phyloP scores from a whole-genome alignment of 1,140 invertebrate genomes.

The silkworm (Bombyx mori) region DNA sequence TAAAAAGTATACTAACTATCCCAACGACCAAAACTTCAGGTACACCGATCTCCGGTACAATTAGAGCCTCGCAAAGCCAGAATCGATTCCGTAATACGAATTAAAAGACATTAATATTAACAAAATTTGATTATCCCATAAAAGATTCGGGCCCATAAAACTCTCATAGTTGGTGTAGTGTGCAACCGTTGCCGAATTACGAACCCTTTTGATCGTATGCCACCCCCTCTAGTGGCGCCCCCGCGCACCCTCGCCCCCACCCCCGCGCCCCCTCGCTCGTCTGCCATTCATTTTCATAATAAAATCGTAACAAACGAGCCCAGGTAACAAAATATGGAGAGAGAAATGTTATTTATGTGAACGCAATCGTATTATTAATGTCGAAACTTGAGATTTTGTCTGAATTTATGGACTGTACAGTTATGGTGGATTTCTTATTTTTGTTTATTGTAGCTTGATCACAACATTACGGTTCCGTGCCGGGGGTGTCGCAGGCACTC shows the following conservation, averaged over 20 bases:
- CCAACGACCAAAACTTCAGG: no score
- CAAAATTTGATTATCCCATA: conserved; percentile 70
- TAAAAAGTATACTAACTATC: no score
- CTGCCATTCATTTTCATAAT: conserved; percentile 69
- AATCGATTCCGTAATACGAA: conserved; percentile 13
- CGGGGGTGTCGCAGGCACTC: no score
- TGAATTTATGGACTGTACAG: not conserved
- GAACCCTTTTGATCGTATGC: conserved; percentile 58
- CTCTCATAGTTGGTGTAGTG: conserved; percentile 61
- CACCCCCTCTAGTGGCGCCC: conserved; percentile 11
- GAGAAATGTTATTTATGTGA: conserved; percentile 53
- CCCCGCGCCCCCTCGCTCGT: conserved; percentile 19
- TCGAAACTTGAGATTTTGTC: conserved; percentile 35
- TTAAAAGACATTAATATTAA: conserved; percentile 61
- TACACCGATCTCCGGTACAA: no score
- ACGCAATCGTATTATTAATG: conserved; percentile 52
- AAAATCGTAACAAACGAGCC: conserved; percentile 65
- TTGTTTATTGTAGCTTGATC: no score
- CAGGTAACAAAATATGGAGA: conserved; percentile 68
- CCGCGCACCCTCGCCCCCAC: conserved; percentile 18
- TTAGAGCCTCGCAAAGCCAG: no score
- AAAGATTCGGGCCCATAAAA: conserved; percentile 67
- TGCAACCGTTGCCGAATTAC: conserved; percentile 53
- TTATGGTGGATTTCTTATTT: no score
- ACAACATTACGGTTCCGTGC: no score